These are phyloP conservation scores for Leptinotarsa defecta DNA, from an alignment of 1,140 invertebrate genomes.

Conservation along the genomic window DNA sequence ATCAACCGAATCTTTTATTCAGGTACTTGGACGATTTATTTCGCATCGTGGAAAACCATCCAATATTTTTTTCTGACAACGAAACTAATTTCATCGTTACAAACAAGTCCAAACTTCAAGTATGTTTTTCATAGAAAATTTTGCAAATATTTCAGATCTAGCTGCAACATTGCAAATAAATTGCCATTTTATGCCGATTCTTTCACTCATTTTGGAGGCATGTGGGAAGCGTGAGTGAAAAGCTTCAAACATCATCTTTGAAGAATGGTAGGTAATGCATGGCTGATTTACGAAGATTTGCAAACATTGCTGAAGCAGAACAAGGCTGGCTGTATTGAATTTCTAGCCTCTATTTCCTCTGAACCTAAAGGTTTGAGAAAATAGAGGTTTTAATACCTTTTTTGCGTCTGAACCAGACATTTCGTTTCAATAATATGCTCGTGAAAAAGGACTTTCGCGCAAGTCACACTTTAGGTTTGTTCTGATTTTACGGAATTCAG, in stretches of 20 bases:
- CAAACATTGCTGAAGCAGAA: conserved; percentile 34
- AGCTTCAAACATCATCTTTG: conserved; percentile 22
- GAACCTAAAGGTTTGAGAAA: conserved; percentile 41
- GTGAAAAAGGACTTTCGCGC: too few relatives aligned
- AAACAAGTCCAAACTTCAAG: not conserved
- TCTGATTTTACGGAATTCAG: too few relatives aligned
- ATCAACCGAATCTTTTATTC: conserved; percentile 51
- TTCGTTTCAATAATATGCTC: too few relatives aligned
- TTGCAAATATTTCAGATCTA: conserved; percentile 20
- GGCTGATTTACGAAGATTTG: conserved; percentile 47
- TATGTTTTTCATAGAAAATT: not conserved
- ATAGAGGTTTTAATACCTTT: too few relatives aligned
- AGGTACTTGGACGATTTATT: conserved; percentile 52
- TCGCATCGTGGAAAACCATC: conserved; percentile 45
- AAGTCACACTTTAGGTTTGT: too few relatives aligned
- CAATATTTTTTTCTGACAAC: conserved; percentile 29
- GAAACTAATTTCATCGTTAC: conserved; percentile 38
- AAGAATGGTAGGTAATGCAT: conserved; percentile 37
- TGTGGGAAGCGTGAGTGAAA: conserved; percentile 43
- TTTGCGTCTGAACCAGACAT: too few relatives aligned
- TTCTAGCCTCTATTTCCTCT: conserved; percentile 44
- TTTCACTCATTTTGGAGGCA: conserved; percentile 41
- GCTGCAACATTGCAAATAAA: too few relatives aligned
- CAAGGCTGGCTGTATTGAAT: conserved; percentile 45
- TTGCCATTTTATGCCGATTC: conserved; percentile 40